A percentile compares a stretch with the other conserved stretches of the same genome.
phyloP scores from a whole-genome alignment of 2,797 vertebrate genomes.

The Coccyzus lansbergi region DNA sequence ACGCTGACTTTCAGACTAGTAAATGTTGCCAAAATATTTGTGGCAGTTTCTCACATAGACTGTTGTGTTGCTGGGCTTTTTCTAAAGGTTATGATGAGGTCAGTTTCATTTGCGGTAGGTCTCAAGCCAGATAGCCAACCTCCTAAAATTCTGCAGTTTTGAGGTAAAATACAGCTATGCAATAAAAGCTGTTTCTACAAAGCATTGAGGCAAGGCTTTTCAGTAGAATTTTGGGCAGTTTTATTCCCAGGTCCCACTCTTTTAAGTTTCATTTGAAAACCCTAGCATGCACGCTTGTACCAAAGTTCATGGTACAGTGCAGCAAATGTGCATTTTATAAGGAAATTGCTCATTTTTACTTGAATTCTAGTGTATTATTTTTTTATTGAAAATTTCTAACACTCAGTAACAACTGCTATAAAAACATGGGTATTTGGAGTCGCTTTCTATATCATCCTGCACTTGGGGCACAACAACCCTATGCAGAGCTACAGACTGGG shows the following conservation, averaged over 20 bases:
- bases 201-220: background rate
- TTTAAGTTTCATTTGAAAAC: slow-evolving; percentile 30
- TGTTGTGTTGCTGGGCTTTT: slow-evolving; percentile 15
- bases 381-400: slow-evolving; percentile 32
- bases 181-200: slow-evolving; percentile 49
- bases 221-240: background rate
- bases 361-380: slow-evolving; percentile 23
- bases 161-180: slow-evolving; percentile 20
- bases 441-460: background rate
- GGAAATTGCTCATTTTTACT: slow-evolving; percentile 20
- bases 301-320: background rate
- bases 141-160: slow-evolving; percentile 38
- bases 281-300: background rate
- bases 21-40: slow-evolving; percentile 65
- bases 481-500: too few relatives aligned
- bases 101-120: slow-evolving; percentile 64
- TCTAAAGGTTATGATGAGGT: slow-evolving; percentile 57
- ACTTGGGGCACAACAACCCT: too few relatives aligned
- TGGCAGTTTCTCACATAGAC: slow-evolving; percentile 59
- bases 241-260: slow-evolving; percentile 5
- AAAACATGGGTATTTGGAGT: background rate
- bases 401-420: slow-evolving; percentile 23
- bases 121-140: slow-evolving; percentile 42
- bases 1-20: slow-evolving; percentile 35
- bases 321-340: slow-evolving; percentile 43